Evolutionary conservation across 2,113 vertebrate genomes (phyloP), one percentile per base, ranked within the genome.

Genomic region (Scomber colias): DNA sequence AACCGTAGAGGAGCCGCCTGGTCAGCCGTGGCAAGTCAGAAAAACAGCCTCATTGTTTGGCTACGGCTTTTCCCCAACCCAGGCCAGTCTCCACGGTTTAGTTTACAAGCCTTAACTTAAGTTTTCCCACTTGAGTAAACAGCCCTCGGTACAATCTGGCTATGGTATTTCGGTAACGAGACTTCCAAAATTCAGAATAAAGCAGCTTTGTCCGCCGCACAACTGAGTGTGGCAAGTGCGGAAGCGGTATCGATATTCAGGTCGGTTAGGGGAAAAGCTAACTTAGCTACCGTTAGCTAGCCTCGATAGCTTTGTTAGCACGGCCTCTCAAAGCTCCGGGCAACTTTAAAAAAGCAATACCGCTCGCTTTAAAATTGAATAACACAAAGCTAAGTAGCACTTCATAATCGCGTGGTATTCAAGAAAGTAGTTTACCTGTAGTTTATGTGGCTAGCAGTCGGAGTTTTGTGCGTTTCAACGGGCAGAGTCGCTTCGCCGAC

Each of bases 341-440:
- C 35, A 92, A 94, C 89, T 93, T 91, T 56, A 46, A 79, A 79
- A 67, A 57, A 77, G 62, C 13, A 55, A 2, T 3, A 17, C 12
- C 0, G 1, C 8, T 3, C 7, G 51, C 65, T n/a, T 65, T 62
- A 24, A 75, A 85, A 87, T 51, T 5, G 0, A 3, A 30, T 19
- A 45, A 11, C 1, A 5, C 1, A 1, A 49, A 2, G 35, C 50
- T 0, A 48, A 5, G 2, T 1, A 51, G 0, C 11, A 0, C 11
- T 44, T 35, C 14, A 1, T 1, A 3, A 0, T 3, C 2, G 0
- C 0, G 2, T 0, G 2, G 15, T 59, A 5, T 17, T 49, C 0
- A 3, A 48, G 12, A 71, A 92, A 89, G 82, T 90, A 76, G 60
- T 90, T 94, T 95, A 95, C 94, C 90, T 93, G 77, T 49, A 85